Evolutionary conservation across 92 coral and sea anemone genomes (phyloP), one percentile per base, ranked within the genome.

Genomic region (Porites cylindrica): DNA sequence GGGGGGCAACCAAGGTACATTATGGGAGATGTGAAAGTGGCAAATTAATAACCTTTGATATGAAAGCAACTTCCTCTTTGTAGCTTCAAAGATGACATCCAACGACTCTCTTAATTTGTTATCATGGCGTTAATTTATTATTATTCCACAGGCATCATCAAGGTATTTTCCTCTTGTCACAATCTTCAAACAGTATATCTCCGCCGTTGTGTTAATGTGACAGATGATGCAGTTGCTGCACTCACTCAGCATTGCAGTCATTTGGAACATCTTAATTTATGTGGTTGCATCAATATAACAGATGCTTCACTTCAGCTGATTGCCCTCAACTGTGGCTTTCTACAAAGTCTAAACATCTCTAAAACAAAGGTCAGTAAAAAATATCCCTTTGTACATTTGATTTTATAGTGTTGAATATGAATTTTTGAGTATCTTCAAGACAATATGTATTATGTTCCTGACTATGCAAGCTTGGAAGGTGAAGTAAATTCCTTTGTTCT

Each of bases 261-360:
- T 51, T 43, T 96, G 66, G 63, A 73, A 13, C 92, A 95, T 68
- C 98, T 96, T 52, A 95, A 96, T 75, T 76, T 96, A 29, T 93
- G 97, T 18, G 98, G 97, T 13, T 96, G 99, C 74, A 81, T 77
- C 14, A 83, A 86, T 18, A 90, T 96, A 21, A 93, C 97, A 3
- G 99, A 96, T 69, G 75, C 73, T 65, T 95, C 99, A 19, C 77
- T 96, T 60, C 83, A 86, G 80, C 91, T 91, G 11, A 81, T 93
- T 73, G 96, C 99, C 16, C 72, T 11, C 43, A 82, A 91, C 87
- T 95, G 96, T 51, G 85, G 85, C 65, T 91, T 68, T 75, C 94
- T 96, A 43, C 90, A 92, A 83, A 96, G 99, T 76, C 78, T 96
- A 13, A 93, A 96, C 83, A 79, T 93, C 54, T 92, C 95, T 58